Base-by-base conservation (phyloP, 23 tunicate species). In the Corella eumyota region DNA sequence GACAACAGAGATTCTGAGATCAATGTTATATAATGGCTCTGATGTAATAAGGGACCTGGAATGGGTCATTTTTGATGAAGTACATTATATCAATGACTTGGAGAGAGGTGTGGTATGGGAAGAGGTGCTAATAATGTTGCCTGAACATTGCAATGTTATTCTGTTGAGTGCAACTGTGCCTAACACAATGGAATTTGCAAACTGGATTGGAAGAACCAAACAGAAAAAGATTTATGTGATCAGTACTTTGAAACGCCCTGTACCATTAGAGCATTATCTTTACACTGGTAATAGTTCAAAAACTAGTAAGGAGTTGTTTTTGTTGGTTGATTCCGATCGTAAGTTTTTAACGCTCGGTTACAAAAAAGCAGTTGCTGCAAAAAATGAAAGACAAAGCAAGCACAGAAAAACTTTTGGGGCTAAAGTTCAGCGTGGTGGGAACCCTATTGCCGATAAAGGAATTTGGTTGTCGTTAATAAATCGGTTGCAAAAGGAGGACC, bases 101-200 rank as follows among this genome's bases (percentile, higher is more conserved):
- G 98, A 92, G 73, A 48, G 99, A 55, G 99, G 99, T 13, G 99
- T 93, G 0, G 99, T 93, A 1, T 93, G 99, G 99, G 99, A 93
- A 53, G 99, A 93, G 64, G 95, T 85, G 2, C 58, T 93, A 40
- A 93, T 93, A 44, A 84, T 93, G 95, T 74, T 93, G 25, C 99
- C 99, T 6, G 95, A 61, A 35, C 90, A 80, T 50, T 88, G 93
- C 67, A 68, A 88, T 49, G 77, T 84, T 20, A 72, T 93, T 40
- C 34, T 93, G 63, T 66, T 93, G 3, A 85, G 95, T 44, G 99
- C 99, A 30, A 93, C 99, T 4, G 84, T 80, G 0, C 99, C 99
- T 11, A 93, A 93, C 65, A 73, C 83, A 3, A 26, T 85, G 65
- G 90, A 93, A 64, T 93, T 93, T 67, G 95, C 99, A 15, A 77